Conservation (phyloP, 2,797 vertebrate genomes). For the Bradypodion pumilum region DNA sequence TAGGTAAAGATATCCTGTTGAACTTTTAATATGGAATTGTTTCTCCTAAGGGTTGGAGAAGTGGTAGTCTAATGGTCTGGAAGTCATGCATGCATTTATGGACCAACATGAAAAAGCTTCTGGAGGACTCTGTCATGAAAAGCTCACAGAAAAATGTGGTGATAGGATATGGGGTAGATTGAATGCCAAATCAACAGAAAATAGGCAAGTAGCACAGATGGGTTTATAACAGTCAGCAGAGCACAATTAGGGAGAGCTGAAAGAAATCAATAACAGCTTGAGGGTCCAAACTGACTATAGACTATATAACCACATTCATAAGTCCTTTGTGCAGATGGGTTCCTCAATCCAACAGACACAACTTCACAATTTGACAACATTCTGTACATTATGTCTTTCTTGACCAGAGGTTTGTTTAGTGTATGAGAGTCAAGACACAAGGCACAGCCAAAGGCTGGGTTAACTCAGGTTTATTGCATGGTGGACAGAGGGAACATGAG, state of each 20-base stretch:
- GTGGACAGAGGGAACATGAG: too few species aligned
- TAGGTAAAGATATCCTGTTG: too few species aligned
- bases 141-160: background rate
- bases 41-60: background rate
- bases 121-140: conserved; percentile 5
- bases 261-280: conserved; percentile 18
- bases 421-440: too few species aligned
- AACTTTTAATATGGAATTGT: background rate
- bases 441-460: too few species aligned
- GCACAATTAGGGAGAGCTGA: conserved; percentile 25
- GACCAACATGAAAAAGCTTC: background rate
- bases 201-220: conserved; percentile 3
- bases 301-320: conserved; percentile 10
- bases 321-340: conserved; percentile 21
- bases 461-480: too few species aligned
- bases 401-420: background rate
- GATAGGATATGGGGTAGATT: conserved; percentile 26
- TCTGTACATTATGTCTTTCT: conserved; percentile 14
- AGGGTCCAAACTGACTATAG: conserved; percentile 1
- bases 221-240: conserved; percentile 27
- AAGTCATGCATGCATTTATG: background rate
- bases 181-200: conserved; percentile 25
- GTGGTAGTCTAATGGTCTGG: background rate
- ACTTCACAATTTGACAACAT: conserved; percentile 12
- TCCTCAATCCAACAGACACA: conserved; percentile 18